phyloP scores from a whole-genome alignment of 2,113 vertebrate genomes.

The Labeo rohita region DNA sequence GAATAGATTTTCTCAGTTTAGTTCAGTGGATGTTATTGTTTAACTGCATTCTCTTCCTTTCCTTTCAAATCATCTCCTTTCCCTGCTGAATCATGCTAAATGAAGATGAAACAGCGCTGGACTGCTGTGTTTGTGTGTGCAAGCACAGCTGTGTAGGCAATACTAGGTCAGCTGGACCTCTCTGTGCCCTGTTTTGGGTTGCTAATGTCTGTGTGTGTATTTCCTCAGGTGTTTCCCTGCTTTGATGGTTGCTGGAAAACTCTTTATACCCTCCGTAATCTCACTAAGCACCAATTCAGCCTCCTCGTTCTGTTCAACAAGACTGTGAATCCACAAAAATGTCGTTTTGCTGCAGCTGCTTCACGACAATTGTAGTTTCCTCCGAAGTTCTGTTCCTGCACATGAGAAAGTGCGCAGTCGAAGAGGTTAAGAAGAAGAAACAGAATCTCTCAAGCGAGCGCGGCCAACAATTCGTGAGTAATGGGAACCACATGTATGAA shows the following conservation, averaged over 20 bases:
- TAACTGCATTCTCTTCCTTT: background rate
- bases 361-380: slow-evolving; percentile 19
- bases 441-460: slow-evolving; percentile 36
- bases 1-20: background rate
- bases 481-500: slow-evolving; percentile 57
- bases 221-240: slow-evolving; percentile 22
- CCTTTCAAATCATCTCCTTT: background rate
- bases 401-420: slow-evolving; percentile 33
- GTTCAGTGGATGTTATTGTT: background rate
- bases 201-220: background rate
- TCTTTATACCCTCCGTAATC: background rate
- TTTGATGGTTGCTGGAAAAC: slow-evolving; percentile 26
- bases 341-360: background rate
- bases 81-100: slow-evolving; percentile 8
- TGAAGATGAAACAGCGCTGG: background rate
- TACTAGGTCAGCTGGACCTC: slow-evolving; percentile 10
- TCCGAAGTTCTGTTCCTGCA: background rate
- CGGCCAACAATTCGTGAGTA: slow-evolving; percentile 41
- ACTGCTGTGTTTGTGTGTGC: slow-evolving; percentile 6
- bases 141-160: slow-evolving; percentile 19
- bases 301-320: slow-evolving; percentile 1
- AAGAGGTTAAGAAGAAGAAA: slow-evolving; percentile 46
- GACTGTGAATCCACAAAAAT: slow-evolving; percentile 11
- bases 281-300: background rate
- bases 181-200: background rate